A percentile compares a stretch with the other conserved stretches of the same genome.
phyloP scores from a whole-genome alignment of 2,113 vertebrate genomes.

The Trogon melanurus region DNA sequence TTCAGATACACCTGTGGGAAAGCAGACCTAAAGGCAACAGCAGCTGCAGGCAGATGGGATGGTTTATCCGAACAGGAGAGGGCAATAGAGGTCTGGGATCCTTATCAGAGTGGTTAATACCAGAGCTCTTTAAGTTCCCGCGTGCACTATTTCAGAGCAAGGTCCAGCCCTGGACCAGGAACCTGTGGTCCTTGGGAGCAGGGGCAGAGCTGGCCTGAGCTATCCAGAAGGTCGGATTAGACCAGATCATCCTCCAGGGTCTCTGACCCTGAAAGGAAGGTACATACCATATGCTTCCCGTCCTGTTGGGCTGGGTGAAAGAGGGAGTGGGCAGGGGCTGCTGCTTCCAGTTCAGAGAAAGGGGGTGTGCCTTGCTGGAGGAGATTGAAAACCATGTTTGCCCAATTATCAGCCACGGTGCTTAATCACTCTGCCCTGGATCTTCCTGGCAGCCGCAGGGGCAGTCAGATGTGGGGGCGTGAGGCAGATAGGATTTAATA shows the following conservation, averaged over 20 bases:
- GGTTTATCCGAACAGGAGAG: background rate
- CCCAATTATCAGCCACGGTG: background rate
- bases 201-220: background rate
- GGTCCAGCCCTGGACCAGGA: background rate
- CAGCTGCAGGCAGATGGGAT: background rate
- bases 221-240: background rate
- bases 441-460: background rate
- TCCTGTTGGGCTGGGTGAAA: background rate
- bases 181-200: background rate
- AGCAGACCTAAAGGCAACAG: background rate
- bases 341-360: background rate
- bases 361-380: background rate
- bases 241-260: background rate
- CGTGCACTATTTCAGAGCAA: background rate
- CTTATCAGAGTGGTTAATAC: background rate
- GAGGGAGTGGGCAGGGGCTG: background rate
- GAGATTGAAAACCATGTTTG: background rate
- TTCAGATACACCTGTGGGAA: background rate
- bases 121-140: background rate
- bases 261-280: background rate
- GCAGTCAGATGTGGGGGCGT: conserved; percentile 7
- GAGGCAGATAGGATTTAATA: conserved; percentile 53
- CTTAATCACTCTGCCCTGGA: conserved; percentile 40
- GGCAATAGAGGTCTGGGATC: background rate
- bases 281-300: background rate